Percentiles rank a stretch among this genome's conserved stretches.
phyloP scores from a whole-genome alignment of 2,797 vertebrate species.

The Chloroceryle amazona region DNA sequence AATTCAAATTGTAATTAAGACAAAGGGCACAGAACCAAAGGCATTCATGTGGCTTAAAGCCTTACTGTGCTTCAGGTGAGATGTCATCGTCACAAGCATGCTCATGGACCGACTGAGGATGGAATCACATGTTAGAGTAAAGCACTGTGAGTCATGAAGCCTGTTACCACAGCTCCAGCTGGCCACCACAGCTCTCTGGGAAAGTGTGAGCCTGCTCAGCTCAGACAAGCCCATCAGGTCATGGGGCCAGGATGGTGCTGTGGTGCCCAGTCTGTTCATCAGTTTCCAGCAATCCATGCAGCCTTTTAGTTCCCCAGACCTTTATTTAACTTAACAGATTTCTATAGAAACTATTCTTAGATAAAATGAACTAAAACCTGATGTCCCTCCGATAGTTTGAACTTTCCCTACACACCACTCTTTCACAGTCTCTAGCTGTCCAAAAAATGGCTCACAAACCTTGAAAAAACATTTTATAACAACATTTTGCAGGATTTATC shows the following conservation, averaged over 20 bases:
- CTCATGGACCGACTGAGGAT: neutral
- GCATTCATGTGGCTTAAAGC: neutral
- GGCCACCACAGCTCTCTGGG: neutral
- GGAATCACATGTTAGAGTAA: neutral
- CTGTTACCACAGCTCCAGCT: fast-evolving
- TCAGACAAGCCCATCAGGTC: neutral
- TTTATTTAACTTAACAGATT: neutral
- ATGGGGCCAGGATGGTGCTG: neutral
- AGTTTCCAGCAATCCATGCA: fast-evolving
- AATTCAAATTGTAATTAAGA: neutral
- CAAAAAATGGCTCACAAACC: neutral
- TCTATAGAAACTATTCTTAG: neutral
- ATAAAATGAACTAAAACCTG: neutral
- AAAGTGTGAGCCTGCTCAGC: neutral
- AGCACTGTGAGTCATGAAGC: neutral
- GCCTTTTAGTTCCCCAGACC: neutral
- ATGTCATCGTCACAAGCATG: neutral
- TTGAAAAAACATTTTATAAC: neutral
- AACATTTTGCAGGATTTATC: neutral
- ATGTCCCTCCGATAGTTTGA: neutral
- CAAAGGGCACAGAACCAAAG: neutral
- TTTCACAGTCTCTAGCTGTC: neutral
- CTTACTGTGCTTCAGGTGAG: neutral
- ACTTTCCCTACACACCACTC: neutral
- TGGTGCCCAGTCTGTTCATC: neutral